These are phyloP conservation scores for Limosa lapponica DNA, from an alignment of 2,797 vertebrate species.

Conservation along the genomic window DNA sequence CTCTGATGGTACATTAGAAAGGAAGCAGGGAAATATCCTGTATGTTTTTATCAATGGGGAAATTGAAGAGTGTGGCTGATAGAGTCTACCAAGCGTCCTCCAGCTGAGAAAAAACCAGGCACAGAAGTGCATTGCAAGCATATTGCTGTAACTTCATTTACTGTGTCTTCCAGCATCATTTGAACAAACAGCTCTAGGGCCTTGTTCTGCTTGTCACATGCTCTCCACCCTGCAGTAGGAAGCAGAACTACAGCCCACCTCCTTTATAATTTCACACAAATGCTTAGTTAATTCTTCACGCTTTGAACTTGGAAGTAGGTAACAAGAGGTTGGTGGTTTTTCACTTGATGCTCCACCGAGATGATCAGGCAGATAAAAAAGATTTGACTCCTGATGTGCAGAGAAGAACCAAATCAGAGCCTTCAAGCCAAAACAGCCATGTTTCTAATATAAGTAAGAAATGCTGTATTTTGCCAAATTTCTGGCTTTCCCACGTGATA, in stretches of 20 bases:
- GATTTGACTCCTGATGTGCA: background rate
- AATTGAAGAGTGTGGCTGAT: background rate
- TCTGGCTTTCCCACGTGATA: background rate
- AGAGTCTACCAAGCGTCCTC: background rate
- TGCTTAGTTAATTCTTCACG: background rate
- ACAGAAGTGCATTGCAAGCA: background rate
- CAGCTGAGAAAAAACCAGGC: background rate
- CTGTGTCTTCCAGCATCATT: background rate
- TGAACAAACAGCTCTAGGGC: background rate
- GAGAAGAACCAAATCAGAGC: background rate
- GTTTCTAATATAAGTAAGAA: background rate
- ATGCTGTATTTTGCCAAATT: background rate
- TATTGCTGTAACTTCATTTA: background rate
- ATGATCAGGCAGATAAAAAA: background rate
- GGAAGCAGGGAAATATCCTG: background rate
- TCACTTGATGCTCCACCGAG: background rate
- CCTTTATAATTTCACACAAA: background rate
- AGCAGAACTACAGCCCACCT: background rate
- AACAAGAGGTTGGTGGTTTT: background rate
- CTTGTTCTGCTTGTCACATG: background rate
- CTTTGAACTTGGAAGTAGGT: background rate
- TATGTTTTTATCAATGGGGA: background rate
- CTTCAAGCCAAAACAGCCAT: background rate
- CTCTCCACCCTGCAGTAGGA: background rate
- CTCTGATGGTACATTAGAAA: background rate